Evolutionary conservation across 35 echinoderm and acorn worm species (phyloP), one percentile per base, ranked within the genome.

Genomic region (Stichopus chloronotus): DNA sequence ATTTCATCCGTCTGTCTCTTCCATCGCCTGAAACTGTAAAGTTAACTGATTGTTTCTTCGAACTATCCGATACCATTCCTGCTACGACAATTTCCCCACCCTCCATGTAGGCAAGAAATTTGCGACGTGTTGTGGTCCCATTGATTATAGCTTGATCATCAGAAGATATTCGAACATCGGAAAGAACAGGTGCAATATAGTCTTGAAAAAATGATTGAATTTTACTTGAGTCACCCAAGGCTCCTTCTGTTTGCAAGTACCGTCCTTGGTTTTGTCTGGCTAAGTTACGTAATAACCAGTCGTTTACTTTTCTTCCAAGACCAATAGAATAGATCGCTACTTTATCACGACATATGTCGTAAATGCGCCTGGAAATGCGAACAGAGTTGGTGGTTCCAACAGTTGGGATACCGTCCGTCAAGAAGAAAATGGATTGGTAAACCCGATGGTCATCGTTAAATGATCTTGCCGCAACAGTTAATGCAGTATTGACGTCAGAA

Each of bases 291-390:
- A 94, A 72, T 23, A 94, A 90, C 2, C 6, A 60, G 16, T 30
- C 59, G 43, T 94, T 87, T 6, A 90, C 87, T 3, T 90, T 30
- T 8, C 90, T 76, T n/a, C 93, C 93, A 79, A 90, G 24, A 52
- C 93, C 93, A 59, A 94, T 57, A 30, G 76, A 90, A 30, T 90
- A 94, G 60, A 94, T 56, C 20, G 93, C 87, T 81, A 89, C 79
- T 56, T 60, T 72, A 6, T 57, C 57, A 54, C 43, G 7, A 19
- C 78, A 81, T 8, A 56, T 78, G 11, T 72, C 11, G 22, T 56
- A 60, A 5, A 88, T 87, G 5, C 20, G 53, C 63, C 58, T 53
- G 24, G 59, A 16, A 13, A 94, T 94, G 1, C 9, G 22, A 14
- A 12, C 54, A 0, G 72, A 71, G 4, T 79, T 57, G 5, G 92